Conservation (phyloP, 2,888 invertebrate genomes). For the Azorinus chamasolen region DNA sequence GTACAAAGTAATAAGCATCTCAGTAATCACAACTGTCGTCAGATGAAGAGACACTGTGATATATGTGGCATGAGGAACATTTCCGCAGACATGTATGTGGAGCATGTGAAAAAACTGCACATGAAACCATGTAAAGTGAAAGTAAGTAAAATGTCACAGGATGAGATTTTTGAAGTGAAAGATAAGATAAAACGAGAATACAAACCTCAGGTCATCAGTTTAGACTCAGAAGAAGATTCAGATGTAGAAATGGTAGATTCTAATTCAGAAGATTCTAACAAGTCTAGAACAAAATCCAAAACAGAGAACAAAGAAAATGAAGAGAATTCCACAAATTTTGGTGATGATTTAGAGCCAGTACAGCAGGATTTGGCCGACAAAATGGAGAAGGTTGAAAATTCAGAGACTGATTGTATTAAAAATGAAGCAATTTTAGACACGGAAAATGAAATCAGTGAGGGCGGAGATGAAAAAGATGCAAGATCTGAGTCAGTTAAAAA, state of each 20-base stretch:
- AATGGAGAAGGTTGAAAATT: no score
- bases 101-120: conserved; percentile 72
- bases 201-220: conserved; percentile 58
- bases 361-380: no score
- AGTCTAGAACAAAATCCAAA: not conserved
- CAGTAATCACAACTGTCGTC: conserved; percentile 74
- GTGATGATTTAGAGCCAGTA: no score
- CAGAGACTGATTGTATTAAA: no score
- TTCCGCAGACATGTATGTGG: conserved; percentile 61
- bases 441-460: no score
- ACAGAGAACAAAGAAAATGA: conserved; percentile 4
- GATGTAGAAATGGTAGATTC: conserved; percentile 50
- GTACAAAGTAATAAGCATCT: conserved; percentile 75
- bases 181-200: conserved; percentile 58
- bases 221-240: conserved; percentile 58
- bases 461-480: no score
- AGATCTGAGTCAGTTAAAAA: no score
- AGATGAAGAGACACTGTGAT: conserved; percentile 69
- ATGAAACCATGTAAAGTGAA: conserved; percentile 76
- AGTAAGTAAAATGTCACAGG: conserved; percentile 61
- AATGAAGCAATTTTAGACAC: no score
- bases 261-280: not conserved
- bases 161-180: conserved; percentile 48
- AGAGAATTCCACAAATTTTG: no score
- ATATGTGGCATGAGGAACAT: conserved; percentile 74